phyloP scores from a whole-genome alignment of 1,140 invertebrate species.

The Camponotus floridanus region DNA sequence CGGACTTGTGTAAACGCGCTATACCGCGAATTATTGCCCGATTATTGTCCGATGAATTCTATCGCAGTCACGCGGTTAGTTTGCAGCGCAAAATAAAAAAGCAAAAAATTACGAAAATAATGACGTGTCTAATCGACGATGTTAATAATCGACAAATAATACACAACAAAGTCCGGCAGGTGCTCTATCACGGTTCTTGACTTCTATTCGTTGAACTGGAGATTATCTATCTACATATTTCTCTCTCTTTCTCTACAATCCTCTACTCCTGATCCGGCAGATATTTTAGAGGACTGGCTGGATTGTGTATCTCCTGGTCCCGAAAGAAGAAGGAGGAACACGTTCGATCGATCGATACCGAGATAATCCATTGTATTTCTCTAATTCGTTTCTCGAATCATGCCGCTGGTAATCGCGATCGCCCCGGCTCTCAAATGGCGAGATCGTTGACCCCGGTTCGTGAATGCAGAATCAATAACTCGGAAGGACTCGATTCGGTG shows the following conservation, averaged over 20 bases:
- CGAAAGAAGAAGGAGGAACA: constrained; percentile 40
- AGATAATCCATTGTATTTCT: constrained; percentile 76
- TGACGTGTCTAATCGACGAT: constrained; percentile 42
- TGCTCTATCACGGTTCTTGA: constrained; percentile 52
- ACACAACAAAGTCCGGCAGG: constrained; percentile 42
- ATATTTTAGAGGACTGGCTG: constrained; percentile 63
- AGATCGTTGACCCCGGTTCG: constrained; percentile 47
- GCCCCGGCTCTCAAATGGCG: constrained; percentile 28
- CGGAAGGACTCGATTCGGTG: constrained; percentile 10
- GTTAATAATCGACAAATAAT: constrained; percentile 64
- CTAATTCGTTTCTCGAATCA: constrained; percentile 69
- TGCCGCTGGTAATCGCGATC: constrained; percentile 62
- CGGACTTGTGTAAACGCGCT: constrained; percentile 22
- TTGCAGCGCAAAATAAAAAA: not conserved
- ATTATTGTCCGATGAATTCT: too few relatives aligned
- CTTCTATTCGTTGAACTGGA: constrained; percentile 66
- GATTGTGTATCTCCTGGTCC: constrained; percentile 62
- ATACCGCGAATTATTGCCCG: constrained; percentile 14
- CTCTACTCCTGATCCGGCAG: constrained; percentile 48
- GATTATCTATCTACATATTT: constrained; percentile 74
- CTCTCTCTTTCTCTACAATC: not conserved
- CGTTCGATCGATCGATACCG: constrained; percentile 65
- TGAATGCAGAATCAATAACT: constrained; percentile 50
- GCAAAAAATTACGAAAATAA: not conserved
- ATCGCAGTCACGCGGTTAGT: constrained; percentile 19